Base-by-base conservation (phyloP, 2,888 invertebrate genomes). In the Diaperis boleti region DNA sequence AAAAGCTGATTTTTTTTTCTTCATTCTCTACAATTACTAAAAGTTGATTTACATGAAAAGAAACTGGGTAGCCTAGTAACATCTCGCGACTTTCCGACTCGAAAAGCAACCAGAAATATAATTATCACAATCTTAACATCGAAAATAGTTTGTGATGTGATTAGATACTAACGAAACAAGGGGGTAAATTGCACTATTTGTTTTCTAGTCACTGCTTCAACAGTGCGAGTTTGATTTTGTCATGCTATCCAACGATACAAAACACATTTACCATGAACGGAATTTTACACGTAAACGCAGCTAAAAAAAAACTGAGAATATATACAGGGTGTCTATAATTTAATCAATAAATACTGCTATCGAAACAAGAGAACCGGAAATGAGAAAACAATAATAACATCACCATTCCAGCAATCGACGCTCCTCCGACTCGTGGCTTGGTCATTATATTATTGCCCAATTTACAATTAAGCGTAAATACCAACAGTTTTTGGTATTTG, bases 401-500 rank as follows among this genome's bases (percentile, higher is more conserved):
- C 62, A 68, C 68, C 65, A 66, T 67, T 67, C 64, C 60, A 67
- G 64, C 67, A 65, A 52, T 67, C 41, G 11, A 10, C 4, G n/a
- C 26, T 7, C 41, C 8, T 41, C 11, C 13, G 49, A 33, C 31
- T 49, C 13, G 11, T 49, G 31, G 35, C 20, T n/a, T 55, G 55
- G 41, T 26, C 42, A 17, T 33, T 33, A 52, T 52, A 55, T 55
- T 55, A 71, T 68, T 64, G 55, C 55, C 41, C 22, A 65, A 65
- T 66, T 66, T 71, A 70, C 64, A 69, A 69, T 69, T 73, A 74
- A 74, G 74, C 74, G 74, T 74, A 73, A 66, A 69, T 72, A 73
- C 74, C 74, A 72, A 74, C 22, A 13, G 33, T 31, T 56, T 62
- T 62, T 47, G 55, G 62, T 56, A 62, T 56, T 60, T 42, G 59